Evolutionary conservation across 2,113 vertebrate genomes (phyloP).

Genomic region (Ahaetulla prasina): DNA sequence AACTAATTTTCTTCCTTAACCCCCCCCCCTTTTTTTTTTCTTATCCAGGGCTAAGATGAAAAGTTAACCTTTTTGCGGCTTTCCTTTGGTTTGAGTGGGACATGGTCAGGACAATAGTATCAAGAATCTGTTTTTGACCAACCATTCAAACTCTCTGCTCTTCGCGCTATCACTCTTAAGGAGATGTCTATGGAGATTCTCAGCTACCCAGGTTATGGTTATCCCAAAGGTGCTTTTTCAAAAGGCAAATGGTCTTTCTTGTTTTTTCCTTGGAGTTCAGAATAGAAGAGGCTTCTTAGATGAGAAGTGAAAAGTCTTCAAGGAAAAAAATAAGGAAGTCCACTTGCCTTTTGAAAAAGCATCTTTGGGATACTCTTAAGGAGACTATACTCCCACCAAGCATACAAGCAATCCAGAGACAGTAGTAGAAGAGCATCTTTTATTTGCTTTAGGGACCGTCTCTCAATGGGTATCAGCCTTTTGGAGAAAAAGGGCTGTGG

Average conservation of each 20-base stretch:
- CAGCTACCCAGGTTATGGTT: neutral
- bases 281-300: neutral
- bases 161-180: neutral
- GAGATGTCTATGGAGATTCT: neutral
- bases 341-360: neutral
- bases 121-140: neutral
- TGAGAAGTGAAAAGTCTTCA: neutral
- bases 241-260: neutral
- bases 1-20: neutral
- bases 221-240: neutral
- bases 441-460: too few relatives aligned
- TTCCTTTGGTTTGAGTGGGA: neutral
- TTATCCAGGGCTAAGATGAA: neutral
- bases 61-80: neutral
- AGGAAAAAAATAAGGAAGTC: neutral
- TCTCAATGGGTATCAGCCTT: neutral
- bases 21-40: neutral
- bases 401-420: neutral
- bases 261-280: neutral
- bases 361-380: neutral
- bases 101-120: neutral
- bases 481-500: too few relatives aligned
- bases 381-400: neutral
- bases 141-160: neutral
- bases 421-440: neutral